A percentile compares a stretch with the other conserved stretches of the same genome.
phyloP scores from a whole-genome alignment of 23 tunicate species.

The Oikopleura vanhoeffeni region DNA sequence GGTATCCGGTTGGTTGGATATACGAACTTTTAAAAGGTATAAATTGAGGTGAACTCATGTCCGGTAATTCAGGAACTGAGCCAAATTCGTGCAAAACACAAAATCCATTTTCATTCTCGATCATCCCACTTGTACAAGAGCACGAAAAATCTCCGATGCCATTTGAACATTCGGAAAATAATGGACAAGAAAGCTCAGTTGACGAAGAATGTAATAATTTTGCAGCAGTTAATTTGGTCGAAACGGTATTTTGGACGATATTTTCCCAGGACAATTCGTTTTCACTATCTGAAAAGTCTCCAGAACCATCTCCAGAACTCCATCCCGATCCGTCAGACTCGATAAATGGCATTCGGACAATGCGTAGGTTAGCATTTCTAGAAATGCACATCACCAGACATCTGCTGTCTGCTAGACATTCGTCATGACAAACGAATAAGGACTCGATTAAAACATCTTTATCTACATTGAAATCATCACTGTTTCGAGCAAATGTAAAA shows the following conservation, averaged over 20 bases:
- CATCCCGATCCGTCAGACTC: background rate
- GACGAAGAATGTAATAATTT: background rate
- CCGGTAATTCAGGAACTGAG: background rate
- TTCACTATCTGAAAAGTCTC: background rate
- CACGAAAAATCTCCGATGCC: background rate
- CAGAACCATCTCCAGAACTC: background rate
- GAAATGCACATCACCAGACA: background rate
- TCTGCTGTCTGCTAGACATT: background rate
- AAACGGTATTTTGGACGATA: background rate
- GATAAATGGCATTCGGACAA: background rate
- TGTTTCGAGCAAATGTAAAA: background rate
- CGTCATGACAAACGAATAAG: background rate
- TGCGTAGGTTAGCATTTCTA: background rate
- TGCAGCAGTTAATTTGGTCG: background rate
- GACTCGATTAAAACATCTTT: background rate
- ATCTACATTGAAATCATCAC: background rate
- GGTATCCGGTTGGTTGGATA: background rate
- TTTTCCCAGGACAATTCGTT: background rate
- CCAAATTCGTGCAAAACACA: background rate
- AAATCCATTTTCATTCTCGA: background rate
- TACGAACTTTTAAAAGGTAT: background rate
- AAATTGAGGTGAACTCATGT: background rate
- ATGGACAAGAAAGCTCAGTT: background rate
- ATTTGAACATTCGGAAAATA: background rate
- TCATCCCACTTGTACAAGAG: background rate